Evolutionary conservation across 2,888 invertebrate species (phyloP).

Genomic region (Nyleta sp.): DNA sequence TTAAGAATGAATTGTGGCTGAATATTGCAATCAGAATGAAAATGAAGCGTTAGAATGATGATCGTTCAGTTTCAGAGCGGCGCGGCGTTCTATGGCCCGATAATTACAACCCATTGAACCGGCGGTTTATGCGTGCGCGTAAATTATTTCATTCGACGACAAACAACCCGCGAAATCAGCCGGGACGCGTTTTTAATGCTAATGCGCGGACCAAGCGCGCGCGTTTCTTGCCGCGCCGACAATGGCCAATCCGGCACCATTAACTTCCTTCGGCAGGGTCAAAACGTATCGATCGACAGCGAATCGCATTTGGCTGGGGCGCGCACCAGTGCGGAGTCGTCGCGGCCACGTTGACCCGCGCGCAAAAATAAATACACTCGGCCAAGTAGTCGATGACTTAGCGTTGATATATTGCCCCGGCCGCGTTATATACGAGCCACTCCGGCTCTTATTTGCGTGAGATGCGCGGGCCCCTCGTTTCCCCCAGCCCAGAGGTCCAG

Average conservation of each 20-base stretch:
- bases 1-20: slow-evolving; percentile 62
- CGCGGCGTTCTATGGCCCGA: slow-evolving; percentile 50
- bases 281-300: slow-evolving; percentile 31
- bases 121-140: slow-evolving; percentile 56
- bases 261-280: slow-evolving; percentile 34
- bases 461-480: too few species aligned
- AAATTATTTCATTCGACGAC: slow-evolving; percentile 50
- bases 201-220: background rate
- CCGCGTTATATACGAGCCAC: background rate
- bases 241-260: slow-evolving; percentile 33
- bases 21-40: slow-evolving; percentile 63
- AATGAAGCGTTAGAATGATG: slow-evolving; percentile 61
- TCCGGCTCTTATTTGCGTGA: too few species aligned
- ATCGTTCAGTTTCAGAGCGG: slow-evolving; percentile 55
- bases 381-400: too few species aligned
- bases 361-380: slow-evolving; percentile 43
- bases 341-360: too few species aligned
- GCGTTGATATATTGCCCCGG: slow-evolving; percentile 30
- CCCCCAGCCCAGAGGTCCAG: too few species aligned
- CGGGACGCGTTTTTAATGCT: slow-evolving; percentile 39
- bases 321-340: slow-evolving; percentile 3
- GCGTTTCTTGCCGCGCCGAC: slow-evolving; percentile 12
- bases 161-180: slow-evolving; percentile 43
- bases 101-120: slow-evolving; percentile 58
- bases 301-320: slow-evolving; percentile 18